Percentiles rank a stretch among this genome's conserved stretches.
phyloP scores from a whole-genome alignment of 2,113 vertebrate genomes.

The Pterocles gutturalis region DNA sequence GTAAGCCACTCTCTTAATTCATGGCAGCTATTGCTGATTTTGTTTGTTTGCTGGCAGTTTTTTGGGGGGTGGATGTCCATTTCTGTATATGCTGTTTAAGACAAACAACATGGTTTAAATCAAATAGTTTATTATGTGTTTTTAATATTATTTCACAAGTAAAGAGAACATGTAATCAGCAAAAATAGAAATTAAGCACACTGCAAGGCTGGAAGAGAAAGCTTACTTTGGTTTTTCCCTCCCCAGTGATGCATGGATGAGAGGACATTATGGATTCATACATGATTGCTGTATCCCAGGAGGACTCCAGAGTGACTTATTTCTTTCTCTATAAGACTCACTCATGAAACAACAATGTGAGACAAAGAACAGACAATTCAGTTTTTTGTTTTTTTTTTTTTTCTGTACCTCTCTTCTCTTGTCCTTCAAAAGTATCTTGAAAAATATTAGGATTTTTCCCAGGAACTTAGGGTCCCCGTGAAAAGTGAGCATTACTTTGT shows the following conservation, averaged over 20 bases:
- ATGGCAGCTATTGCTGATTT: not conserved
- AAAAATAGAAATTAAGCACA: not conserved
- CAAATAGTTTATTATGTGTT: not conserved
- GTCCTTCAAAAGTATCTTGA: not conserved
- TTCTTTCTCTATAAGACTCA: not conserved
- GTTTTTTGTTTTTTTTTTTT: not conserved
- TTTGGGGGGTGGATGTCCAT: not conserved
- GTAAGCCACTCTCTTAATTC: constrained; percentile 8
- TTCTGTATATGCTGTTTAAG: not conserved
- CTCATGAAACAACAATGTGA: not conserved
- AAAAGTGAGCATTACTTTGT: not conserved
- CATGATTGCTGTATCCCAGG: not conserved
- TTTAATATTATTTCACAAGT: constrained; percentile 7
- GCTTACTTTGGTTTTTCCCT: constrained; percentile 27
- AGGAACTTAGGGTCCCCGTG: not conserved
- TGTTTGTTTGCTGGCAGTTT: not conserved
- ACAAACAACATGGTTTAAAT: not conserved
- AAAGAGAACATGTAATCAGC: not conserved
- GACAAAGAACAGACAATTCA: not conserved
- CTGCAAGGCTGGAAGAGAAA: not conserved
- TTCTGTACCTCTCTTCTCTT: not conserved
- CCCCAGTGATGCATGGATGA: constrained; percentile 7
- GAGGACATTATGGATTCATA: constrained; percentile 43
- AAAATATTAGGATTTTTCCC: not conserved
- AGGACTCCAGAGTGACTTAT: constrained; percentile 48